Conservation (phyloP, 2,797 vertebrate genomes). For the Astyanax mexicanus region DNA sequence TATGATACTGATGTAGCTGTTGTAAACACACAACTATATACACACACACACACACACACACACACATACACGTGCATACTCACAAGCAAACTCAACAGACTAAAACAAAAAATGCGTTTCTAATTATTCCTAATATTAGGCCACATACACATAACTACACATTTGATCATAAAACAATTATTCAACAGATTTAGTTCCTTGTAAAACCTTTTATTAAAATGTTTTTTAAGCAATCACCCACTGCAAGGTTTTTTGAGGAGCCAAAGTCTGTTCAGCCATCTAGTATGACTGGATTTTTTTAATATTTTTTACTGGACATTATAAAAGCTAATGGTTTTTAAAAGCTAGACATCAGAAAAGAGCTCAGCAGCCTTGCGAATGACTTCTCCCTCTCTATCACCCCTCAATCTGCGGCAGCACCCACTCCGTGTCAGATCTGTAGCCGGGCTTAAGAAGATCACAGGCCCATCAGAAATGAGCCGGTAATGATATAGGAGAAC, state of each 20-base stretch:
- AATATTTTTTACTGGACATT: conserved; percentile 12
- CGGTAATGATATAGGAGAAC: conserved; percentile 51
- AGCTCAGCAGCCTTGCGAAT: conserved; percentile 24
- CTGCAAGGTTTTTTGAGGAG: neutral
- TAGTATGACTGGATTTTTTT: too few species aligned
- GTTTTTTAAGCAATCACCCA: neutral
- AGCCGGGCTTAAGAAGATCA: conserved; percentile 48
- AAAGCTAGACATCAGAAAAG: conserved; percentile 44
- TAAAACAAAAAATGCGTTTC: too few species aligned
- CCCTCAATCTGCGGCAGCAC: conserved; percentile 31
- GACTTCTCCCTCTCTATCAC: conserved; percentile 34
- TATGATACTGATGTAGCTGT: conserved; percentile 26
- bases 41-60: conserved; percentile 30
- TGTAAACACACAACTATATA: conserved; percentile 26
- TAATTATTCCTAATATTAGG: neutral
- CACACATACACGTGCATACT: conserved; percentile 29
- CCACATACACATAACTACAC: neutral
- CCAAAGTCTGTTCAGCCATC: too few species aligned
- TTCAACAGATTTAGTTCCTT: neutral
- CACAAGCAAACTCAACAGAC: conserved; percentile 29
- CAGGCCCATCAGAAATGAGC: conserved; percentile 55
- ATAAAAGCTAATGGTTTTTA: conserved; percentile 40
- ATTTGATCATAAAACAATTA: too few species aligned
- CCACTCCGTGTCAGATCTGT: conserved; percentile 41
- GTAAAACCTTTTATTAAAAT: neutral